phyloP scores from a whole-genome alignment of 1,140 invertebrate genomes.

The Halesus radiatus region DNA sequence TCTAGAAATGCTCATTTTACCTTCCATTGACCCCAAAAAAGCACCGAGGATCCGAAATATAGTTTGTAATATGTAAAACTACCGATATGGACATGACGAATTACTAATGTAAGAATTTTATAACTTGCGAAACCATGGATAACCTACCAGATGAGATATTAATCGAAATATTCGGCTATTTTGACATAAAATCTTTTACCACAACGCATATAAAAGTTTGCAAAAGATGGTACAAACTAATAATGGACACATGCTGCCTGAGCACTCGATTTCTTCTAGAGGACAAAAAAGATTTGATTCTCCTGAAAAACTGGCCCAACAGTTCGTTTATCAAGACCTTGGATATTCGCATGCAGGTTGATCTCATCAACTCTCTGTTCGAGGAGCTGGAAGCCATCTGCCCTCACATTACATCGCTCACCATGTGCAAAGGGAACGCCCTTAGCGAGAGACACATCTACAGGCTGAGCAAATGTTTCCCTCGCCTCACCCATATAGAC shows the following conservation, averaged over 20 bases:
- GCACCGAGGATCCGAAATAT: too few relatives aligned
- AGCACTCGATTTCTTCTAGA: slow-evolving; percentile 22
- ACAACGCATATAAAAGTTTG: slow-evolving; percentile 28
- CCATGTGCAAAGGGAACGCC: slow-evolving; percentile 35
- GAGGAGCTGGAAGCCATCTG: slow-evolving; percentile 31
- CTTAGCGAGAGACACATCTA: slow-evolving; percentile 45
- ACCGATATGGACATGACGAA: too few relatives aligned
- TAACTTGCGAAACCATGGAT: slow-evolving; percentile 23
- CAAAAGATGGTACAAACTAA: slow-evolving; percentile 42
- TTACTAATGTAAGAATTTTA: too few relatives aligned
- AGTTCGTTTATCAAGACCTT: slow-evolving; percentile 24
- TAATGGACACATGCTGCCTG: slow-evolving; percentile 1
- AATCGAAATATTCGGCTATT: slow-evolving; percentile 45
- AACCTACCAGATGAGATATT: slow-evolving; percentile 47
- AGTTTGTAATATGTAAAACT: too few relatives aligned
- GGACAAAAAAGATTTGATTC: slow-evolving; percentile 23
- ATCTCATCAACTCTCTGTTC: slow-evolving; percentile 45
- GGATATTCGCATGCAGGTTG: slow-evolving; percentile 33
- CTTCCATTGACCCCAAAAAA: too few relatives aligned
- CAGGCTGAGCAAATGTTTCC: slow-evolving; percentile 42
- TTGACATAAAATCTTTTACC: slow-evolving; percentile 33
- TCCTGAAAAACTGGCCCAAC: slow-evolving; percentile 18
- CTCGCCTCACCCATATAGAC: slow-evolving; percentile 40
- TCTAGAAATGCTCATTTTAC: too few relatives aligned
- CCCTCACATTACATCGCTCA: slow-evolving; percentile 37